Evolutionary conservation across 2,113 vertebrate species (phyloP).

Genomic region (Microtus richardsoni): DNA sequence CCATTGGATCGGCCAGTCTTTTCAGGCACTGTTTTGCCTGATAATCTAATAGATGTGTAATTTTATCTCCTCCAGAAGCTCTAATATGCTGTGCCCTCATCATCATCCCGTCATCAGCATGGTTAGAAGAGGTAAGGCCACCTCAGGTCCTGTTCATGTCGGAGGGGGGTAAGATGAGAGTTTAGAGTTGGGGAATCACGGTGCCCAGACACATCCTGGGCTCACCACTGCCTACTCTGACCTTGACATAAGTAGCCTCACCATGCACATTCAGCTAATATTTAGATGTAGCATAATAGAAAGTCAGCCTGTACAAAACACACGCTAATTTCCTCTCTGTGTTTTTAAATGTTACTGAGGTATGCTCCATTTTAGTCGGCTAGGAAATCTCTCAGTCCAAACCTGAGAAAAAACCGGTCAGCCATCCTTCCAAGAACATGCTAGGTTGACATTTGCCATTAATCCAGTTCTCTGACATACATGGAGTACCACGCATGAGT

Average conservation of each 20-base stretch:
- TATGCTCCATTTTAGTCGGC: not conserved
- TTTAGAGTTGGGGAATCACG: not conserved
- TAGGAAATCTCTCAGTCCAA: not conserved
- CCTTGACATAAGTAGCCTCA: not conserved
- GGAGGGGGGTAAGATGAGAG: not conserved
- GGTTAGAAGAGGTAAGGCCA: not conserved
- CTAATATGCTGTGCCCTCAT: constrained; percentile 14
- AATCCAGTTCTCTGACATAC: not conserved
- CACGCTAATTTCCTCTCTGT: not conserved
- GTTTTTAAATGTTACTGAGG: not conserved
- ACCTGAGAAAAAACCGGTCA: not conserved
- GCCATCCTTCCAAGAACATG: not conserved
- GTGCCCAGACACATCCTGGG: too few species aligned
- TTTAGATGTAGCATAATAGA: not conserved
- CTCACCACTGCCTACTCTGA: not conserved
- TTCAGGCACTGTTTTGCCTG: constrained; percentile 68
- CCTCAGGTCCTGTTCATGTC: not conserved
- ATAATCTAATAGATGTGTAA: constrained; percentile 75
- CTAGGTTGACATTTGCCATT: not conserved
- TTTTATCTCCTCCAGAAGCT: constrained; percentile 72
- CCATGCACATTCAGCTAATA: not conserved
- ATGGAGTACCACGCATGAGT: fast-evolving
- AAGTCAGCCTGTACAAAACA: not conserved
- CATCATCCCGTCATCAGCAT: constrained; percentile 45
- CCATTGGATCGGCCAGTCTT: constrained; percentile 66